phyloP scores from a whole-genome alignment of 2,113 vertebrate genomes.

The Vicugna pacos region DNA sequence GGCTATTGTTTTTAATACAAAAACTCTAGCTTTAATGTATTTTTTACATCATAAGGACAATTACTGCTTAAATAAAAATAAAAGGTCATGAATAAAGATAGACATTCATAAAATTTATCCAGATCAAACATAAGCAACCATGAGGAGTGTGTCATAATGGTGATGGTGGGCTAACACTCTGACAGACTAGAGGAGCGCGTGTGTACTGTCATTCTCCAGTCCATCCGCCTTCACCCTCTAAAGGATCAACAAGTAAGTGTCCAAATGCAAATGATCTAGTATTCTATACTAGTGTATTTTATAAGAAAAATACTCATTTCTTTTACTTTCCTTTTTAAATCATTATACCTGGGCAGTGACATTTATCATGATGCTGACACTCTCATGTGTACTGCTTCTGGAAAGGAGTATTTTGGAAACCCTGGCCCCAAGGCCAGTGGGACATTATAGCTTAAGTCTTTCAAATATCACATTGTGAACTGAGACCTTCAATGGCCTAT shows the following conservation, averaged over 20 bases:
- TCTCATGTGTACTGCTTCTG: neutral
- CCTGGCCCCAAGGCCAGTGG: neutral
- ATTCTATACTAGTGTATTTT: neutral
- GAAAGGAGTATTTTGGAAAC: neutral
- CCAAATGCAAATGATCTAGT: neutral
- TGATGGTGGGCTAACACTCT: neutral
- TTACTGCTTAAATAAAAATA: slow-evolving; percentile 5
- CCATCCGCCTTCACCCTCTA: neutral
- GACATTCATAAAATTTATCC: neutral
- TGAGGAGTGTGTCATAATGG: neutral
- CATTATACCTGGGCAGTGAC: neutral
- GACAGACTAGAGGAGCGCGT: neutral
- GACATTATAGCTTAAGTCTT: neutral
- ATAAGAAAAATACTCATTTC: neutral
- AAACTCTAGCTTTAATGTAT: neutral
- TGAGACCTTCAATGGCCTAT: neutral
- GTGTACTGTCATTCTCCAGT: neutral
- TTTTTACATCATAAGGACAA: neutral
- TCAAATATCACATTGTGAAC: neutral
- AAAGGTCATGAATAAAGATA: neutral
- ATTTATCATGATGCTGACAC: neutral
- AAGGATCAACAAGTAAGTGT: neutral
- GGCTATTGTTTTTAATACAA: neutral
- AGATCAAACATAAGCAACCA: neutral
- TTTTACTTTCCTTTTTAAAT: neutral